Base-by-base conservation (phyloP, 2,888 invertebrate genomes). In the Sphaeridia pumilis region DNA sequence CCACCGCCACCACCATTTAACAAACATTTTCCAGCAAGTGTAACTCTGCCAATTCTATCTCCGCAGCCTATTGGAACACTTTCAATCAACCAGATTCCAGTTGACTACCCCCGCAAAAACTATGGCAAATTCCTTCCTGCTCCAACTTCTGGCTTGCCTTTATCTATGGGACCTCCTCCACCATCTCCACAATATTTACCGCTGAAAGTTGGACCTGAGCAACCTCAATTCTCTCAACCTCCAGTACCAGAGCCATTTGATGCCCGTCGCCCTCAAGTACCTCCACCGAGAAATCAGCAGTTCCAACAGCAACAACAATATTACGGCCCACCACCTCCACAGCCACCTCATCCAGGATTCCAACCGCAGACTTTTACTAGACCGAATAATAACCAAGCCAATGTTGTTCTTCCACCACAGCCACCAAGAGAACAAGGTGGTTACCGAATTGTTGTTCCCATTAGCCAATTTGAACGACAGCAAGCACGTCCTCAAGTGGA, bases 41-140 rank as follows among this genome's bases (percentile, higher is more conserved):
- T 49, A 28, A 47, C 52, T 26, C 46, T 56, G 4, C 56, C 56
- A 1, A 56, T 56, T 36, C n/a, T 44, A 22, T 22, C 46, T 27
- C 38, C 14, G 5, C 20, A 28, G 24, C 46, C 47, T 2, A 27
- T 46, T 20, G 56, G 52, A 2, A 47, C 50, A 4, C n/a, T 54
- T 28, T 43, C 46, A 20, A 46, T 53, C 14, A 56, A 54, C 22
- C 50, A 53, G 22, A 41, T 56, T 7, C 53, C 53, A 21, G 14
- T 54, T 3, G 46, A 53, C n/a, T 38, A 36, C 38, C 38, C 38
- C 5, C n/a, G n/a, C 31, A 43, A 14, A n/a, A n/a, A n/a, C n/a
- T n/a, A n/a, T n/a, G n/a, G n/a, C n/a, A n/a, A n/a, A n/a, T n/a
- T n/a, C n/a, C n/a, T n/a, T n/a, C n/a, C n/a, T n/a, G n/a, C n/a